A percentile compares a stretch with the other conserved stretches of the same genome.
Conservation (phyloP, 1,140 invertebrate genomes). For the Ostrea edulis region DNA sequence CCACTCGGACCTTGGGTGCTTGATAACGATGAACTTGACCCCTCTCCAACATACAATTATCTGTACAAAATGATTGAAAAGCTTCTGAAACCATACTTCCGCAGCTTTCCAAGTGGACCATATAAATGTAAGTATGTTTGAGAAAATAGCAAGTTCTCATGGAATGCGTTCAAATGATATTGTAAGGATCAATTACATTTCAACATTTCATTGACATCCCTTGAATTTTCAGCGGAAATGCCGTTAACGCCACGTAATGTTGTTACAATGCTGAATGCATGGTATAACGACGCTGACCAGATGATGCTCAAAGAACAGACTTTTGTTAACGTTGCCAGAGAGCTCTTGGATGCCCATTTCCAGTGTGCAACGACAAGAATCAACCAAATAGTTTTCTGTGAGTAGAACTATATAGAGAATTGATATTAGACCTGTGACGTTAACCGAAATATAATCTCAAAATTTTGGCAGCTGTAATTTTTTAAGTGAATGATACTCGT, state of each 20-base stretch:
- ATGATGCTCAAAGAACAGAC: neutral
- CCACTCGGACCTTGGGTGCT: too few species aligned
- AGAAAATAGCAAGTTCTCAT: neutral
- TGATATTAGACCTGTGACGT: too few species aligned
- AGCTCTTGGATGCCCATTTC: neutral
- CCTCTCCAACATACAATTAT: neutral
- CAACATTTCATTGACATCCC: neutral
- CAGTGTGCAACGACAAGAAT: neutral
- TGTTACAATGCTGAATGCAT: neutral
- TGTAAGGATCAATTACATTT: too few species aligned
- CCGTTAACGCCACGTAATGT: neutral
- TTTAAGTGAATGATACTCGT: too few species aligned
- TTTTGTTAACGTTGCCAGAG: neutral
- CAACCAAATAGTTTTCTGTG: neutral
- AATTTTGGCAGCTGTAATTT: too few species aligned
- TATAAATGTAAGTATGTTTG: neutral
- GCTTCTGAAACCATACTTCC: neutral
- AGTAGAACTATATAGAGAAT: neutral
- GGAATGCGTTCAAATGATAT: neutral
- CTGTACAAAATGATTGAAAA: neutral
- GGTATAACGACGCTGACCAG: neutral
- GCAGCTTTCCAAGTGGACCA: neutral
- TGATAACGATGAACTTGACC: neutral
- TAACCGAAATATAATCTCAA: too few species aligned
- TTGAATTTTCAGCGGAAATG: neutral